These are phyloP conservation scores for Abrostola triplasia DNA, from an alignment of 2,888 invertebrate genomes.

Conservation along the genomic window DNA sequence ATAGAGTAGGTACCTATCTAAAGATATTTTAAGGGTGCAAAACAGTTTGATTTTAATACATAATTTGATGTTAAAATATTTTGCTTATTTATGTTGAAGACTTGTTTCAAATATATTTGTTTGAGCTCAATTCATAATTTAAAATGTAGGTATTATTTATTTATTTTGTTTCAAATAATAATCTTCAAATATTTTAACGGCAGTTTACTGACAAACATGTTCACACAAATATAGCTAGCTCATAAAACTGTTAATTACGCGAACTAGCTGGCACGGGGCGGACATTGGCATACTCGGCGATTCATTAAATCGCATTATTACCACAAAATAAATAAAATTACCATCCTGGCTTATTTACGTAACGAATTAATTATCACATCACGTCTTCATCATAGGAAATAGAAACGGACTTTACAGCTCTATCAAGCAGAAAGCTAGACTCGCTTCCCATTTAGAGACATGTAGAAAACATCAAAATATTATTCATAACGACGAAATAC, in stretches of 20 bases:
- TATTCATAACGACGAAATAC: too few relatives aligned
- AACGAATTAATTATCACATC: constrained; percentile 20
- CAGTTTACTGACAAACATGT: constrained; percentile 25
- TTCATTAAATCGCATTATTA: constrained; percentile 24
- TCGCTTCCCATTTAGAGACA: too few relatives aligned
- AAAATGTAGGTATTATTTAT: background rate
- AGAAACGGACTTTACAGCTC: background rate
- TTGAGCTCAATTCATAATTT: background rate
- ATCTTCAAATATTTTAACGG: constrained; percentile 19
- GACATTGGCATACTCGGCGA: constrained; percentile 44
- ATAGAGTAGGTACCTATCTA: too few relatives aligned
- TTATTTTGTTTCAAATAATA: background rate
- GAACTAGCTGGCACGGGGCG: constrained; percentile 17
- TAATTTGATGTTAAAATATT: background rate
- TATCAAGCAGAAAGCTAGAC: background rate
- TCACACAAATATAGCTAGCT: constrained; percentile 25
- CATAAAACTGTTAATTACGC: constrained; percentile 42
- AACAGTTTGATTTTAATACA: too few relatives aligned
- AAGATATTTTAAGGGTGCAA: too few relatives aligned
- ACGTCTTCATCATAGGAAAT: constrained; percentile 11
- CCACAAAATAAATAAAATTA: constrained; percentile 35
- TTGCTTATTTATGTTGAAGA: background rate
- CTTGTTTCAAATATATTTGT: background rate
- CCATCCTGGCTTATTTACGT: constrained; percentile 27
- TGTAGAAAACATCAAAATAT: too few relatives aligned